Evolutionary conservation across 2,797 vertebrate genomes (phyloP), one percentile per base, ranked within the genome.

Genomic region (Siniperca obscura): DNA sequence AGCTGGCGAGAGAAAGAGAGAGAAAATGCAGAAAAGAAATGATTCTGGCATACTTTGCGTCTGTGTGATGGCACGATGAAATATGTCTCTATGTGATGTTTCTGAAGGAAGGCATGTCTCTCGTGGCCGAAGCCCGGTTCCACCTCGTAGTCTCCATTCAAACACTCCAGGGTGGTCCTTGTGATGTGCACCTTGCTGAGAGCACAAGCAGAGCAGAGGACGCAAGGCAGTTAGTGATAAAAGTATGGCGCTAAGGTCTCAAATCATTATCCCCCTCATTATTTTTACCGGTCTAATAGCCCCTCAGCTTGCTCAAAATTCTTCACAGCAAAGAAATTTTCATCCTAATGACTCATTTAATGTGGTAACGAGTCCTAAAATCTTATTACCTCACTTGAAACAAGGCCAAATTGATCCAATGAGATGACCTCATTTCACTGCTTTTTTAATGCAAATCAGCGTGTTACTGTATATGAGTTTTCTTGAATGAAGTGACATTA

Each of bases 111-210:
- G 92, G 95, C 95, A 59, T 99, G 98, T 86, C 98, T 96, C 95
- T 99, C 97, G 3, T 98, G 96, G 25, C 98, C 98, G 4, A 96
- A 94, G 55, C 98, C 98, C 0, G 98, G 97, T 85, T 99, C 98
- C 85, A 99, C 98, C 94, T 99, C 98, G 0, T 99, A 99, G 96
- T 99, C 98, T 50, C 98, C 98, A 4, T 99, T 99, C 89, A 99
- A 89, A 94, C 98, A 99, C 73, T 98, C 97, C 89, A 99, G 95
- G 38, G 98, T 99, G 67, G 97, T 97, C 93, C 96, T 96, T 22
- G 98, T 99, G 94, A 99, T 97, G 91, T 99, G 98, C 87, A 99
- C 98, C 94, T 99, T 99, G 84, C 98, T 99, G 92, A 2, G 84
- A 89, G 80, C 70, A 86, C 67, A 78, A 81, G 80, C 65, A 78